Evolutionary conservation across 2,888 invertebrate genomes (phyloP), one percentile per base, ranked within the genome.

Genomic region (Chrysolina oricalcia): DNA sequence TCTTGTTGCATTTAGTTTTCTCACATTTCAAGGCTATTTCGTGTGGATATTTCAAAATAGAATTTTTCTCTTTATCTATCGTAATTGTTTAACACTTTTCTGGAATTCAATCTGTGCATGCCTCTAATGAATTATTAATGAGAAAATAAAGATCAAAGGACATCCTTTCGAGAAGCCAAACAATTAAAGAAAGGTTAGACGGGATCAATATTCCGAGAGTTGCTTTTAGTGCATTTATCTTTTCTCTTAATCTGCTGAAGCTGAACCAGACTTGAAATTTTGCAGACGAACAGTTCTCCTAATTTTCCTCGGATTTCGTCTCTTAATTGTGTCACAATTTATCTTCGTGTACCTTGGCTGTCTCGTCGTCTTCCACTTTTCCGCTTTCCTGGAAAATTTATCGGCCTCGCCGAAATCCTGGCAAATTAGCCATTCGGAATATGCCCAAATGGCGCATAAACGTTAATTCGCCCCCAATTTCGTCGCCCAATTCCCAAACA

Each of bases 241-340:
- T 10, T 17, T 17, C n/a, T 17, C 17, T 48, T 48, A 17, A 48
- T 48, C 48, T n/a, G 48, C 8, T 2, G n/a, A 6, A 48, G 48
- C 48, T 9, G n/a, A 48, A 9, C 48, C 48, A 48, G 17, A 48
- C 48, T 48, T 48, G 48, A 17, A 48, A 17, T 10, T 48, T 48
- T n/a, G 17, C 17, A 17, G 10, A 48, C 17, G 48, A 48, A 48
- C 48, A 48, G 48, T 17, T 48, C 48, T 10, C 17, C 17, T 48
- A 48, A 17, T 48, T 48, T 48, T 48, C 17, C 48, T 48, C 2
- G 48, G 48, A 48, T 48, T 17, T 17, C 17, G 48, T 48, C 9
- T n/a, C 10, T 48, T 48, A 48, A 48, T 48, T 48, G 48, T 48
- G 17, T 17, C n/a, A 48, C 48, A 48, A 48, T 48, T 48, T 48